A percentile compares a stretch with the other conserved stretches of the same genome.
These are phyloP conservation scores for Pedicia rivosa DNA, from an alignment of 2,888 invertebrate species.

Conservation along the genomic window DNA sequence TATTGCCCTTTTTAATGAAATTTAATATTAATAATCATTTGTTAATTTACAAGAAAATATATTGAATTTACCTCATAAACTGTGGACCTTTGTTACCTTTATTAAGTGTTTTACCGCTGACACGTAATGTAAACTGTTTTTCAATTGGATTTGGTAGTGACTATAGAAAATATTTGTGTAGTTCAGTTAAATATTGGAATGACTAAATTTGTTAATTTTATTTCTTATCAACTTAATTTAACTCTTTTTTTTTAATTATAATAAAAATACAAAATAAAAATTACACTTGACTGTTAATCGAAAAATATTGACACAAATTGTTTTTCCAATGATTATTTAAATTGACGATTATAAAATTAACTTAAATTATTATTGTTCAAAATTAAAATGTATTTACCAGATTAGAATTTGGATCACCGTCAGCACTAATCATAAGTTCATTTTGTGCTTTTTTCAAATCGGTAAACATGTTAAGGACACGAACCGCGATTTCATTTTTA, in stretches of 20 bases:
- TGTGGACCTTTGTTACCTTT: constrained; percentile 24
- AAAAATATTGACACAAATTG: background rate
- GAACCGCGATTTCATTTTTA: constrained; percentile 11
- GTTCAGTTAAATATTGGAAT: constrained; percentile 3
- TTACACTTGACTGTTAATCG: background rate
- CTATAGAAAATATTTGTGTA: constrained; percentile 9
- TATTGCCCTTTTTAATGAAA: constrained; percentile 49
- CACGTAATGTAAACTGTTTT: constrained; percentile 35
- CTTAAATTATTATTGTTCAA: background rate
- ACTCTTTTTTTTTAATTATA: background rate
- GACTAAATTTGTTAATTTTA: too few species aligned
- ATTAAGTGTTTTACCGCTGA: constrained; percentile 24
- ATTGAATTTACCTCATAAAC: constrained; percentile 18
- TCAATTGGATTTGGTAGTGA: constrained; percentile 17
- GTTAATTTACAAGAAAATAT: constrained; percentile 19
- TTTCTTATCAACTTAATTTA: too few species aligned
- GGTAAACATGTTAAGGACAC: constrained; percentile 13
- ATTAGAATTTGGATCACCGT: constrained; percentile 7
- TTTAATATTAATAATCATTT: constrained; percentile 43
- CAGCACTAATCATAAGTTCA: constrained; percentile 11
- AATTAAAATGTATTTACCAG: constrained; percentile 6
- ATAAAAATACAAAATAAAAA: constrained; percentile 3
- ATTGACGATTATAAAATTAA: too few species aligned
- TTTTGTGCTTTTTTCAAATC: constrained; percentile 11
- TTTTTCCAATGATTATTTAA: background rate